Evolutionary conservation across 53 echinoderm and acorn worm genomes (phyloP).

Genomic region (Astropecten irregularis): DNA sequence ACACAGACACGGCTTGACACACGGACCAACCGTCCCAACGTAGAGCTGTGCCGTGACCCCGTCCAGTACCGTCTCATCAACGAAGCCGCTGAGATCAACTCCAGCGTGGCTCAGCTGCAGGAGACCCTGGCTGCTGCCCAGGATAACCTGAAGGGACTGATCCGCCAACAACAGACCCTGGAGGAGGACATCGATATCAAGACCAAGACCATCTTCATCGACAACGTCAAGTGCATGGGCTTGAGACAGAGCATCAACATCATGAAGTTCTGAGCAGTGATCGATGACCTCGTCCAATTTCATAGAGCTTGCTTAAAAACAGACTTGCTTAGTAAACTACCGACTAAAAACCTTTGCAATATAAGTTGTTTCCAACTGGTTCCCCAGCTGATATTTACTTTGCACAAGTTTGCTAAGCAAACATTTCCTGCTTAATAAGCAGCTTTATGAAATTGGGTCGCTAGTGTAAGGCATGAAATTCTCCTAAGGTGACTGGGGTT

Average conservation of each 20-base stretch:
- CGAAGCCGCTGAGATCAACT: slow-evolving; percentile 86
- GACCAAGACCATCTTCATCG: slow-evolving; percentile 83
- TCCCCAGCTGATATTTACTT: too few species aligned
- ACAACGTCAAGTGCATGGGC: slow-evolving; percentile 91
- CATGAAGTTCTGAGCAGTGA: slow-evolving; percentile 76
- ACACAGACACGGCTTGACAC: slow-evolving; percentile 86
- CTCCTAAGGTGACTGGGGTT: too few species aligned
- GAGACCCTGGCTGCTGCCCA: slow-evolving; percentile 77
- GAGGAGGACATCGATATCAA: slow-evolving; percentile 96
- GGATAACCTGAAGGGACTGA: slow-evolving; percentile 88
- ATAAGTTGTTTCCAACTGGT: too few species aligned
- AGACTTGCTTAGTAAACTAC: too few species aligned
- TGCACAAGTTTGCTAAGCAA: too few species aligned
- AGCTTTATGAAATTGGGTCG: too few species aligned
- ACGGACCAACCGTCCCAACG: slow-evolving; percentile 88
- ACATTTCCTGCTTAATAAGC: too few species aligned
- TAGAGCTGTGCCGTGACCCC: slow-evolving; percentile 96
- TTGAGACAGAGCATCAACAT: slow-evolving; percentile 93
- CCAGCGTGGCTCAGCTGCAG: slow-evolving; percentile 71
- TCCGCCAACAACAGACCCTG: slow-evolving; percentile 88
- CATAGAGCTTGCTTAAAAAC: background rate
- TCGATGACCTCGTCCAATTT: background rate
- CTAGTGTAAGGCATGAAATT: too few species aligned
- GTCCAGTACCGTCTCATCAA: slow-evolving; percentile 98
- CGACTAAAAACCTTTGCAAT: too few species aligned